Percentiles rank a stretch among this genome's conserved stretches.
Conservation (phyloP, 53 echinoderm and acorn worm species). For the Paracentrotus lividus region DNA sequence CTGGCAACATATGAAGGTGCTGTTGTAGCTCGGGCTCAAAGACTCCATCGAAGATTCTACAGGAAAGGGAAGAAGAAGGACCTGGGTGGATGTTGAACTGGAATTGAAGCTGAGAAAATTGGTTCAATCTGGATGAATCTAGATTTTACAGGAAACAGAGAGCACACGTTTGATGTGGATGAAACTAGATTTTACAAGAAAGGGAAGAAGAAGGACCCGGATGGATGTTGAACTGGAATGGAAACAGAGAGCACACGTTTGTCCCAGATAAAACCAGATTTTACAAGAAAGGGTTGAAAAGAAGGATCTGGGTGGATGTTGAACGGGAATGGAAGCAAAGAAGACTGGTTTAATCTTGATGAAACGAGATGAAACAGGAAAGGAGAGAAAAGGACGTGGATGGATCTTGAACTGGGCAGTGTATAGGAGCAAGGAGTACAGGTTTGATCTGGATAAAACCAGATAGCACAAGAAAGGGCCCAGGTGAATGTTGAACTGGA, state of each 20-base stretch:
- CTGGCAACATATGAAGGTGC: too few species aligned
- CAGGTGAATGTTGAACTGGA: too few species aligned
- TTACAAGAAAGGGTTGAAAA: constrained; percentile 85
- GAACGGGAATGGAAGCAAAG: not conserved
- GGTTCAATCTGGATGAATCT: constrained; percentile 84
- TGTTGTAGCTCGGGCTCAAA: too few species aligned
- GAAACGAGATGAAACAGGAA: too few species aligned
- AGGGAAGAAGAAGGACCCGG: constrained; percentile 93
- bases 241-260: constrained; percentile 24
- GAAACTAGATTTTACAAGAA: constrained; percentile 94
- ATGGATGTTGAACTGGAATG: constrained; percentile 81
- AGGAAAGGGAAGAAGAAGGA: constrained; percentile 95
- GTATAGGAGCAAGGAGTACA: not conserved
- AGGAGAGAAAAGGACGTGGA: too few species aligned
- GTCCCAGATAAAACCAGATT: constrained; percentile 89
- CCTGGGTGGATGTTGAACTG: constrained; percentile 86
- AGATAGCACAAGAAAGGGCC: too few species aligned
- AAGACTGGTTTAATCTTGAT: not conserved
- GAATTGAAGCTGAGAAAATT: not conserved
- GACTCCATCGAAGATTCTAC: too few species aligned
- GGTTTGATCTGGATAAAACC: not conserved
- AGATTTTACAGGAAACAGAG: constrained; percentile 88
- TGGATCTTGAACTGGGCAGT: too few species aligned
- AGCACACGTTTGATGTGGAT: constrained; percentile 92
- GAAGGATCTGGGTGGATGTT: constrained; percentile 92